Evolutionary conservation across 2,797 vertebrate genomes (phyloP).

Genomic region (Semaprochilodus insignis): DNA sequence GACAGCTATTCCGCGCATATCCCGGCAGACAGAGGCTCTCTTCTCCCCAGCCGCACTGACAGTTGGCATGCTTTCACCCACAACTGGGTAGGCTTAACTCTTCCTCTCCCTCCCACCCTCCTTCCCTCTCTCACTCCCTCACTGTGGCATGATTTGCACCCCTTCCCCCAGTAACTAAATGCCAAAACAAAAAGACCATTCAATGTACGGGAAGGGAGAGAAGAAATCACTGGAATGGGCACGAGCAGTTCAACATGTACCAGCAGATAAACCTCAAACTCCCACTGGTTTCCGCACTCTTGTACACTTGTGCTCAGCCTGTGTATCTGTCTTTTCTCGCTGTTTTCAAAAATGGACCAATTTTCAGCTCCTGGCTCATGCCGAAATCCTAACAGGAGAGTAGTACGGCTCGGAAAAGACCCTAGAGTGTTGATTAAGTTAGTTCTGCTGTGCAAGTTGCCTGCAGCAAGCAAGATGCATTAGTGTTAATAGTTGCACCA

Average conservation of each 20-base stretch:
- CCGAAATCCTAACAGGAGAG: constrained; percentile 22
- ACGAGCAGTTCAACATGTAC: constrained; percentile 32
- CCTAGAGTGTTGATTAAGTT: constrained; percentile 19
- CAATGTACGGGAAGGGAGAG: constrained; percentile 26
- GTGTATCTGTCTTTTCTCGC: background rate
- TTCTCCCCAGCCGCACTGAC: constrained; percentile 61
- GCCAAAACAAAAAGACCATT: constrained; percentile 65
- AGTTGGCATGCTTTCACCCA: constrained; percentile 63
- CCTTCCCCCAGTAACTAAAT: constrained; percentile 43
- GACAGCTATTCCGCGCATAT: constrained; percentile 23
- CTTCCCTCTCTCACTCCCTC: constrained; percentile 44
- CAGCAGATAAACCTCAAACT: constrained; percentile 39
- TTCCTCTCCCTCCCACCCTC: constrained; percentile 51
- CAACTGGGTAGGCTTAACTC: constrained; percentile 55
- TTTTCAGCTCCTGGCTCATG: constrained; percentile 16
- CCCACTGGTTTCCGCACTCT: constrained; percentile 11
- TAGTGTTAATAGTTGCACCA: constrained; percentile 41
- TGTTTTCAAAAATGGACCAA: constrained; percentile 24
- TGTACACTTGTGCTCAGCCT: background rate
- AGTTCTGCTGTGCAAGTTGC: constrained; percentile 15
- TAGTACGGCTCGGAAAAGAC: background rate
- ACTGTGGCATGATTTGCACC: constrained; percentile 10
- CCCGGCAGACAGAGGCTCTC: constrained; percentile 60
- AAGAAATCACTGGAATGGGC: constrained; percentile 26
- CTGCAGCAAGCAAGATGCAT: constrained; percentile 44